Evolutionary conservation across 2,888 invertebrate species (phyloP), one percentile per base, ranked within the genome.

Genomic region (Schrankia costaestrigalis): DNA sequence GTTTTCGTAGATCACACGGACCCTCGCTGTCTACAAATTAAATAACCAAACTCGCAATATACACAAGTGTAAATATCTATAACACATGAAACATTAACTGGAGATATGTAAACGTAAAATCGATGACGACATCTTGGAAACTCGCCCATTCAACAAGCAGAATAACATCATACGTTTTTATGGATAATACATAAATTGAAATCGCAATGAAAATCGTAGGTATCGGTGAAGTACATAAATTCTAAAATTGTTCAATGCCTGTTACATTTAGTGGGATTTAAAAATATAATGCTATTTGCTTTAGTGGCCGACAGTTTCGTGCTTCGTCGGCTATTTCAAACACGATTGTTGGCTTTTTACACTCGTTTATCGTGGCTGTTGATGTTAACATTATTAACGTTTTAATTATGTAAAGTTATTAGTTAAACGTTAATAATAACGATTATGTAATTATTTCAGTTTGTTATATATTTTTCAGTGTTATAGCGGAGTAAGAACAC

Each of bases 201-300:
- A 45, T 53, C 33, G 45, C 41, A 32, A 21, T 24, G 34, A 18
- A 40, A 36, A 41, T n/a, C 27, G 38, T 36, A n/a, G n/a, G 26
- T 37, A 40, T 26, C 28, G 35, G n/a, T 32, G 34, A 44, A 55
- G 58, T 55, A 44, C 37, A 49, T 52, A 52, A 52, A 61, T 50
- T 58, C 43, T 58, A 59, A 63, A 61, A 59, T 50, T 50, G 52
- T 57, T 60, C 54, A 56, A 59, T 42, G 45, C 49, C 41, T 38
- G 57, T 60, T 57, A 64, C 57, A 66, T 59, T 56, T 49, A 55
- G 39, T 60, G 27, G 49, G n/a, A 46, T 57, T 58, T 66, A 63
- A 70, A 70, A 64, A 70, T 71, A 66, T 64, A 59, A 47, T 49
- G 36, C 43, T 49, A 56, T 46, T 46, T 32, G 36, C 23, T 33